phyloP scores from a whole-genome alignment of 2,113 vertebrate genomes.

The Ploceus nigricollis region DNA sequence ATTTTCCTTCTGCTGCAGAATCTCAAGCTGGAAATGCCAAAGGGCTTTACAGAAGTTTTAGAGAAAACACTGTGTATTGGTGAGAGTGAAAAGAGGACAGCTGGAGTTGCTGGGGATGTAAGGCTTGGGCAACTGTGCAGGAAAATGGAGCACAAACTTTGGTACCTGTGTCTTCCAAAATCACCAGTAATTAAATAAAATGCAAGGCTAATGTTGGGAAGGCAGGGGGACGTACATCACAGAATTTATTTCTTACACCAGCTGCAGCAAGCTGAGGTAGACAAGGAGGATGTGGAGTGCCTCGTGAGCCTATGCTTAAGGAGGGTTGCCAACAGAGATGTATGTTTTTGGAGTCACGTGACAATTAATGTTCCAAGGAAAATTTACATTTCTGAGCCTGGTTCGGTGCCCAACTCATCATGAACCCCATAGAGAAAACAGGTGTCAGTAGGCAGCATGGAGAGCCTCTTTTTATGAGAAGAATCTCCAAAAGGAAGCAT shows the following conservation, averaged over 20 bases:
- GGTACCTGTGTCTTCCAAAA: neutral
- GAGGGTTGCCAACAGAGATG: neutral
- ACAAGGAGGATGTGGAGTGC: neutral
- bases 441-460: neutral
- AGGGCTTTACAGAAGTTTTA: neutral
- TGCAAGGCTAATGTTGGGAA: neutral
- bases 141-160: neutral
- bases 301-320: neutral
- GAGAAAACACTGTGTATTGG: neutral
- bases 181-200: neutral
- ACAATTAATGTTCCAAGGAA: neutral
- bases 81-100: neutral
- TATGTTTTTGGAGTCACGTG: neutral
- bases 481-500: neutral
- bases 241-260: neutral
- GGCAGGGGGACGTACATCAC: fast-evolving
- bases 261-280: neutral
- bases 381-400: neutral
- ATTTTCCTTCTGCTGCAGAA: neutral
- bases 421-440: neutral
- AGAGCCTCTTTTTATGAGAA: neutral
- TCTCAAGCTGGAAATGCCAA: neutral
- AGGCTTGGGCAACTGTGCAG: fast-evolving
- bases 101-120: neutral
- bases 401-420: neutral